Evolutionary conservation across 2,113 vertebrate species (phyloP), one percentile per base, ranked within the genome.

Genomic region (Cebus imitator): DNA sequence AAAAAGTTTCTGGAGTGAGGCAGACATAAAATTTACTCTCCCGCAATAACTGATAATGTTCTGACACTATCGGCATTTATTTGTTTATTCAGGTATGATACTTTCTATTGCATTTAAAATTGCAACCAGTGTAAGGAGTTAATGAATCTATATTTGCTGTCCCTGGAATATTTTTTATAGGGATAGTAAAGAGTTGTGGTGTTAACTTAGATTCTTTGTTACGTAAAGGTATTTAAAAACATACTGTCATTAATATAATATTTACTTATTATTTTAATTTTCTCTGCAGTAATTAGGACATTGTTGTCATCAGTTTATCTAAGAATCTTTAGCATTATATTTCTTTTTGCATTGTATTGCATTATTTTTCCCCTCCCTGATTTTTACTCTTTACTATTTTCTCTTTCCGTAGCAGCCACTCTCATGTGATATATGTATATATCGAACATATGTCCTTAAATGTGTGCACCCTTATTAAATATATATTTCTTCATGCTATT

Each of bases 1-100:
- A 40, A 96, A 92, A 93, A 86, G 85, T 91, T 96, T 96, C 89
- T 30, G 37, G 37, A 94, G 57, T 70, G 94, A 96, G 32, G 45
- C 4, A 82, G 87, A 86, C 84, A 18, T 27, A 91, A 96, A 97
- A 95, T 30, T 27, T 52, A 64, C 48, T 45, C 14, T 82, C 40
- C 12, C 23, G 96, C 30, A 82, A 37, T 68, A 83, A 82, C 20
- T 21, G 68, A 52, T 87, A 96, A 81, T 17, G 40, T 50, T 76
- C 7, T 50, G 72, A 13, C 32, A 73, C 30, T 55, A 90, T 94
- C 58, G 17, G 20, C n/a, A 81, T 37, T 92, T 58, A 64, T 48
- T 58, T 89, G 12, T 13, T 27, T 52, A 55, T 64, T 96, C 55
- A 73, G 73, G 27, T 75, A 30, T 52, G 58, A 83, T 43, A 37